Conservation (phyloP, 1,140 invertebrate genomes). For the Elymnias hypermnestra region DNA sequence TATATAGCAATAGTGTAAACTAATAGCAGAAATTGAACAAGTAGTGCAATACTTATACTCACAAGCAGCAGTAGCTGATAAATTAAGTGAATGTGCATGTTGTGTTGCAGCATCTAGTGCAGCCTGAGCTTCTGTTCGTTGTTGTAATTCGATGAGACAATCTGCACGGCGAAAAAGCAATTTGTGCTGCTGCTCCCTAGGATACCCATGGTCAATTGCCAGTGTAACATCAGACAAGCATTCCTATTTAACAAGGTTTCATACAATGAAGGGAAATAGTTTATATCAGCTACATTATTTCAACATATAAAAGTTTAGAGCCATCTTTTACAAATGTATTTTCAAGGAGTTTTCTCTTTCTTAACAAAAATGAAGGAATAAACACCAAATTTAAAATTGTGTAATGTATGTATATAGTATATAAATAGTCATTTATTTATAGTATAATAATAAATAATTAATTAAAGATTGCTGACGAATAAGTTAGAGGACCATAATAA, state of each 20-base stretch:
- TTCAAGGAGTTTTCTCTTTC: not conserved
- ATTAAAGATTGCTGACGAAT: no score
- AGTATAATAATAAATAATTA: no score
- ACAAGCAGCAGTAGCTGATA: constrained; percentile 21
- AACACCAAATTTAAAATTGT: no score
- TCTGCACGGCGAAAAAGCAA: constrained; percentile 46
- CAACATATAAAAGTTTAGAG: no score
- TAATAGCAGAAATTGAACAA: no score
- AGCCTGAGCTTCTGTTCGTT: constrained; percentile 20
- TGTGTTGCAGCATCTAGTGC: constrained; percentile 30
- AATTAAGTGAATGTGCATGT: constrained; percentile 30
- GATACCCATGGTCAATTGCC: constrained; percentile 41
- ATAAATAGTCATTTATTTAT: no score
- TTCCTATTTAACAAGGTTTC: no score
- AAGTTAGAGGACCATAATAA: no score
- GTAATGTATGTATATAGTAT: no score
- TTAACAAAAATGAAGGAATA: not conserved
- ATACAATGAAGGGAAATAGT: constrained; percentile 8
- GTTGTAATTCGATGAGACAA: constrained; percentile 44
- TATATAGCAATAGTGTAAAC: no score
- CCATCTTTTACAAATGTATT: not conserved
- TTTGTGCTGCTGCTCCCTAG: constrained; percentile 41
- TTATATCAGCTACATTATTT: not conserved
- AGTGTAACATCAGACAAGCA: constrained; percentile 44
- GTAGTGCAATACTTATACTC: no score